Evolutionary conservation across 2,888 invertebrate genomes (phyloP).

Genomic region (Agonopterix subpropinquella): DNA sequence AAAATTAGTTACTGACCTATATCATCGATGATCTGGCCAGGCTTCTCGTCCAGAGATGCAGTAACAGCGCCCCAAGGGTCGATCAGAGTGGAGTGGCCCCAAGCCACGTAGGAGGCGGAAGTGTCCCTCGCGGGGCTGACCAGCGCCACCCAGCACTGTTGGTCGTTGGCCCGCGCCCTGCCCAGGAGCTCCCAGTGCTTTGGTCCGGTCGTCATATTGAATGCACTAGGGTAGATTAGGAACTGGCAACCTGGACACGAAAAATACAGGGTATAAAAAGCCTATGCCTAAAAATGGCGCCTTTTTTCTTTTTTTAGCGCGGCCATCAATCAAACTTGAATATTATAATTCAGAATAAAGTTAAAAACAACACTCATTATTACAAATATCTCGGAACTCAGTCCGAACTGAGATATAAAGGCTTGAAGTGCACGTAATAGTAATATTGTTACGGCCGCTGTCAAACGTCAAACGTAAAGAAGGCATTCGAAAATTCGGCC

Average conservation of each 20-base stretch:
- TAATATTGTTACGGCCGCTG: no score
- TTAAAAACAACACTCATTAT: no score
- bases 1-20: slow-evolving; percentile 74
- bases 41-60: slow-evolving; percentile 80
- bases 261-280: no score
- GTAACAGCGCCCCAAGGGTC: slow-evolving; percentile 90
- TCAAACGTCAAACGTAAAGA: no score
- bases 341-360: no score
- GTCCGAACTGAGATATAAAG: no score
- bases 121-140: slow-evolving; percentile 88
- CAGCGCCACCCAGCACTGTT: slow-evolving; percentile 91
- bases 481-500: no score
- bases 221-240: slow-evolving; percentile 94
- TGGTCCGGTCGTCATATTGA: slow-evolving; percentile 97
- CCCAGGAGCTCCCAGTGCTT: slow-evolving; percentile 93
- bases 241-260: slow-evolving; percentile 83
- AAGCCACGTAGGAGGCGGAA: slow-evolving; percentile 86
- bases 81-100: slow-evolving; percentile 90
- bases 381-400: no score
- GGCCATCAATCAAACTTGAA: no score
- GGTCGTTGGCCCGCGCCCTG: slow-evolving; percentile 88
- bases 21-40: slow-evolving; percentile 83
- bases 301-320: no score
- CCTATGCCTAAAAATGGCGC: no score
- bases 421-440: no score